A percentile compares a stretch with the other conserved stretches of the same genome.
Evolutionary conservation across 1,140 invertebrate species (phyloP).

Genomic region (Scaptomyza pallida): DNA sequence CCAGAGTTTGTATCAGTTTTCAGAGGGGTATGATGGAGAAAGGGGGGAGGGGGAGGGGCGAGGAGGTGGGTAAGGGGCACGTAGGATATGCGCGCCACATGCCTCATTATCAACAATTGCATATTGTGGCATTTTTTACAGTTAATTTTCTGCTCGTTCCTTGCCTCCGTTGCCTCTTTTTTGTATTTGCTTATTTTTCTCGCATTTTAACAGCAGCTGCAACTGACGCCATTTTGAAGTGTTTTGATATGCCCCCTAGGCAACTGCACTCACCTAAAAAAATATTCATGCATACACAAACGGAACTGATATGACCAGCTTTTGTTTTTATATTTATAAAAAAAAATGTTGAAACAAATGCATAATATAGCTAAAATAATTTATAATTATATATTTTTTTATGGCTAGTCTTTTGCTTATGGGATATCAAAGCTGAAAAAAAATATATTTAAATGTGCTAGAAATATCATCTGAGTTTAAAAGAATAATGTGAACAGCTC

Average conservation of each 20-base stretch:
- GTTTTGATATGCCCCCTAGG: conserved; percentile 1
- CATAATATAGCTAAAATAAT: no score
- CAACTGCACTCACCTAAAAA: background rate
- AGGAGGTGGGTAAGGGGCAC: conserved; percentile 8
- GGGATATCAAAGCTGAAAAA: no score
- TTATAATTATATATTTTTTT: no score
- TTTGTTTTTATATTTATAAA: no score
- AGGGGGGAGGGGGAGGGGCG: no score
- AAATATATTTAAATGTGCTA: no score
- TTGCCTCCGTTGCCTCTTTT: background rate
- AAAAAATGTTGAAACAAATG: no score
- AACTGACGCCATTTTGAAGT: conserved; percentile 42
- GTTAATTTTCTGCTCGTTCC: conserved; percentile 57
- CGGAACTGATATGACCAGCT: no score
- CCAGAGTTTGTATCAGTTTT: conserved; percentile 46
- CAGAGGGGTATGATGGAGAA: no score
- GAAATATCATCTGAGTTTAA: background rate
- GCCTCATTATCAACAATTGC: conserved; percentile 79
- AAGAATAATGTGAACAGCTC: background rate
- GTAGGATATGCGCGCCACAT: conserved; percentile 60
- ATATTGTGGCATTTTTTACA: conserved; percentile 79
- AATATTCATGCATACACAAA: no score
- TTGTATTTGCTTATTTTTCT: background rate
- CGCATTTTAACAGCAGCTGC: conserved; percentile 29
- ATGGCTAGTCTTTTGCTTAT: no score